Conservation (phyloP, 2,797 vertebrate genomes). For the Ataeniobius toweri region DNA sequence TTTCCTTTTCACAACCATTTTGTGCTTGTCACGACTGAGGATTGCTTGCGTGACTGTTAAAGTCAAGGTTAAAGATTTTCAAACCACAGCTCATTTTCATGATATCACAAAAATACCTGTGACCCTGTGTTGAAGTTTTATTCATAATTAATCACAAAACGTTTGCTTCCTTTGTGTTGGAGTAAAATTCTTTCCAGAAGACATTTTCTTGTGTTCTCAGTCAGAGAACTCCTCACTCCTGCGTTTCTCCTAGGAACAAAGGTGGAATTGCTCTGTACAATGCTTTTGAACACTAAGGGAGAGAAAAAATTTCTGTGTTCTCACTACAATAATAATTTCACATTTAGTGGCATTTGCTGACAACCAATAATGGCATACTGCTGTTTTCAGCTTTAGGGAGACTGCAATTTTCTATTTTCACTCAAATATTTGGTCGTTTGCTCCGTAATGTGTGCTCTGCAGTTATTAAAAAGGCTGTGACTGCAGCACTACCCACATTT, state of each 20-base stretch:
- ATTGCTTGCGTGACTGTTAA: background rate
- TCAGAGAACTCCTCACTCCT: background rate
- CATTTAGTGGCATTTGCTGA: background rate
- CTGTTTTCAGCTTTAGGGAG: background rate
- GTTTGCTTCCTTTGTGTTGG: background rate
- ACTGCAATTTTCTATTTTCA: background rate
- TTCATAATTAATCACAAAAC: background rate
- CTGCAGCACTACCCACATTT: background rate
- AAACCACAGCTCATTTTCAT: background rate
- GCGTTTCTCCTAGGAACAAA: background rate
- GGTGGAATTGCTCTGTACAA: background rate
- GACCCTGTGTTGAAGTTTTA: background rate
- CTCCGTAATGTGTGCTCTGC: background rate
- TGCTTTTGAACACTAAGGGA: background rate
- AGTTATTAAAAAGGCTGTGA: background rate
- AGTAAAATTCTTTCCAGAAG: background rate
- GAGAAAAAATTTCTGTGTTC: background rate
- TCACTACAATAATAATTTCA: background rate
- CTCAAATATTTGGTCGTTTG: background rate
- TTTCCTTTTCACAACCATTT: background rate
- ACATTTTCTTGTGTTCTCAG: background rate
- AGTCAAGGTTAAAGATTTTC: background rate
- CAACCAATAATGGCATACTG: background rate
- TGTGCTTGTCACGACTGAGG: background rate
- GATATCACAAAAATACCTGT: background rate